These are phyloP conservation scores for Stegana nigrithorax DNA, from an alignment of 2,888 invertebrate genomes.

Conservation along the genomic window DNA sequence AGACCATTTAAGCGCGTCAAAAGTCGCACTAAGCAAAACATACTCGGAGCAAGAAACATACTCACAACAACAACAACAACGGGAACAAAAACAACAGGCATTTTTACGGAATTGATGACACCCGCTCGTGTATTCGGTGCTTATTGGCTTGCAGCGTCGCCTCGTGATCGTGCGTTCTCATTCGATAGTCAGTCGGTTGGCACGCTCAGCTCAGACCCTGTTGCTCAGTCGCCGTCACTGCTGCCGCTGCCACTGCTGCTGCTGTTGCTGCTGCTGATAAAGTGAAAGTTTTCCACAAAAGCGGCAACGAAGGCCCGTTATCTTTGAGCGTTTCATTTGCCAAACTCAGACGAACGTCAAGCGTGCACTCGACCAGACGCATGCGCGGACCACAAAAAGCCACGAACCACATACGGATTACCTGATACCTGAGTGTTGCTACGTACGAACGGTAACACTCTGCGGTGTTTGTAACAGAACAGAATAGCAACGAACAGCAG, in stretches of 20 bases:
- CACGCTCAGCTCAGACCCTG: too few species aligned
- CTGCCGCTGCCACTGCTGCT: constrained; percentile 13
- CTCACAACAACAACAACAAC: constrained; percentile 34
- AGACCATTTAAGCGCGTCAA: constrained; percentile 53
- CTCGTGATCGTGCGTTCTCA: too few species aligned
- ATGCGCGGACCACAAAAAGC: constrained; percentile 35
- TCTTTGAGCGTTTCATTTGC: constrained; percentile 49
- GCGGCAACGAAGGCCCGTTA: constrained; percentile 62
- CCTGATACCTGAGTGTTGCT: not conserved
- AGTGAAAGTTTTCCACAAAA: constrained; percentile 66
- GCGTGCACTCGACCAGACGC: constrained; percentile 64
- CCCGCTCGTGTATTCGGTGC: too few species aligned
- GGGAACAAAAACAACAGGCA: too few species aligned
- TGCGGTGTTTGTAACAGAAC: constrained; percentile 14
- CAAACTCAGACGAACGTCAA: constrained; percentile 57
- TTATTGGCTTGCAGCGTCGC: too few species aligned
- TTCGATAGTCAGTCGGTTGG: too few species aligned
- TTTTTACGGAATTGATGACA: too few species aligned
- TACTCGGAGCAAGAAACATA: constrained; percentile 44
- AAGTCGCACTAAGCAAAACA: too few species aligned
- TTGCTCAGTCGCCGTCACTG: constrained; percentile 2
- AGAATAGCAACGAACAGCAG: too few species aligned
- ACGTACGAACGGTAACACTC: not conserved
- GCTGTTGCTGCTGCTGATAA: constrained; percentile 50
- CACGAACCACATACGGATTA: not conserved